These are phyloP conservation scores for Aspidapion aeneum DNA, from an alignment of 2,888 invertebrate species.

Conservation along the genomic window DNA sequence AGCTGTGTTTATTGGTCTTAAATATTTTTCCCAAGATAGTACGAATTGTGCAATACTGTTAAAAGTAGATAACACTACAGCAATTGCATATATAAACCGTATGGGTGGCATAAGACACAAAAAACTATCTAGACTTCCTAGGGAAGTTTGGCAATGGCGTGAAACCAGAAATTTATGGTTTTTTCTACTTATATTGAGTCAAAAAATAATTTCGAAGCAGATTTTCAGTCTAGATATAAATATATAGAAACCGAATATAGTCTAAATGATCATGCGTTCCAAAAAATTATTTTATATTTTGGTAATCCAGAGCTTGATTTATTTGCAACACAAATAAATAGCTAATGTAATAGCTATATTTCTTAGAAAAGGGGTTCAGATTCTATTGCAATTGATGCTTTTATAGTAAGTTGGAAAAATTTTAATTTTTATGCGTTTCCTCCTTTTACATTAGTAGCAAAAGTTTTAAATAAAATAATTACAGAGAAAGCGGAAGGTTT, in stretches of 20 bases:
- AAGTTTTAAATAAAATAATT: not conserved
- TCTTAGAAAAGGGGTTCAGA: too few relatives aligned
- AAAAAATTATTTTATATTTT: not conserved
- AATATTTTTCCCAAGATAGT: not conserved
- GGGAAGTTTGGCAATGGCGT: not conserved
- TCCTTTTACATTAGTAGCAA: not conserved
- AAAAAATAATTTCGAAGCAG: not conserved
- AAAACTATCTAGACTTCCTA: not conserved
- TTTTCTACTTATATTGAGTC: not conserved
- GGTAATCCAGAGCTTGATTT: not conserved
- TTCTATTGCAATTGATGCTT: not conserved
- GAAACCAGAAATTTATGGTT: not conserved
- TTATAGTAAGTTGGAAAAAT: not conserved
- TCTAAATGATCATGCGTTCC: not conserved
- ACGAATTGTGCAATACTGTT: not conserved
- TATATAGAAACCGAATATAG: not conserved
- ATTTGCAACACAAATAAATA: too few relatives aligned
- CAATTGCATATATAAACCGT: not conserved
- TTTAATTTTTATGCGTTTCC: not conserved
- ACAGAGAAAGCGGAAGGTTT: too few relatives aligned
- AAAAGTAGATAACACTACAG: conserved; percentile 1
- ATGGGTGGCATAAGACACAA: not conserved
- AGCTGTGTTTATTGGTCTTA: not conserved
- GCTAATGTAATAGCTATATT: too few relatives aligned
- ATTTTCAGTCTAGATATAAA: not conserved